These are phyloP conservation scores for Automeris io DNA, from an alignment of 2,888 invertebrate species.

Conservation along the genomic window DNA sequence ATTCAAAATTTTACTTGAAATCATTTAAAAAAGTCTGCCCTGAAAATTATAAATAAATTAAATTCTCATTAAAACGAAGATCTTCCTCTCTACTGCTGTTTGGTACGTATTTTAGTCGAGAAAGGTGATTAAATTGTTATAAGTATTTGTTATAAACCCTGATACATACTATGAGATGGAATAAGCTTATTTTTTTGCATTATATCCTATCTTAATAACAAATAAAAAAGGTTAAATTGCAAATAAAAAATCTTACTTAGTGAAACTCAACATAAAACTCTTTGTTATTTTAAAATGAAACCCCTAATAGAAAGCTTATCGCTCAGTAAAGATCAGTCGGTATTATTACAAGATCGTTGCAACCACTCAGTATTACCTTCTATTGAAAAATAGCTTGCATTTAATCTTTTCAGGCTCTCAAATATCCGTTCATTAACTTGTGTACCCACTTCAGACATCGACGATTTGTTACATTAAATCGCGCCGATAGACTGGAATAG, in stretches of 20 bases:
- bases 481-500: conserved; percentile 61
- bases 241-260: background rate
- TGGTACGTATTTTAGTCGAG: too few species aligned
- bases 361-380: conserved; percentile 39
- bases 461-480: conserved; percentile 65
- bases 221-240: background rate
- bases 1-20: conserved; percentile 47
- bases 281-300: background rate
- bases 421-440: conserved; percentile 71
- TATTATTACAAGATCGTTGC: conserved; percentile 33
- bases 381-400: conserved; percentile 59
- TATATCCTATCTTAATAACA: background rate
- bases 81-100: too few species aligned
- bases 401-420: conserved; percentile 68
- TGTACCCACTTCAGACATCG: conserved; percentile 66
- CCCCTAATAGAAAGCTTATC: background rate
- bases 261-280: background rate
- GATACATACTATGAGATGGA: too few species aligned
- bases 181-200: background rate
- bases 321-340: conserved; percentile 36
- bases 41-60: too few species aligned
- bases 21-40: conserved; percentile 34
- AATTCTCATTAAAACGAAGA: too few species aligned
- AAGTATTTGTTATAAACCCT: too few species aligned
- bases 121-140: too few species aligned